Percentiles rank a stretch among this genome's conserved stretches.
Conservation (phyloP, 2,888 invertebrate genomes). For the Saturnia pavonia region DNA sequence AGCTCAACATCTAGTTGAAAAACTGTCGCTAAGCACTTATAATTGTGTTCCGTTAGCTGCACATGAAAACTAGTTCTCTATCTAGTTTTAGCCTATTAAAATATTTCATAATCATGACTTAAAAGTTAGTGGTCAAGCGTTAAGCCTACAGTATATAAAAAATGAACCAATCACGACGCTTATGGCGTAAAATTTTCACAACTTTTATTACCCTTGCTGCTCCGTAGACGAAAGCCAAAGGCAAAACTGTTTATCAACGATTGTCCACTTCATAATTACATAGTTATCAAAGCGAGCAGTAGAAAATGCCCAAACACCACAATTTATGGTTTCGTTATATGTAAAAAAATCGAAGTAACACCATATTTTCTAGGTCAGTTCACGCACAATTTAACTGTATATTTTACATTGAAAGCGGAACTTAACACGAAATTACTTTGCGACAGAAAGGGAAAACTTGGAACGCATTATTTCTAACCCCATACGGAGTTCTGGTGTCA, state of each 20-base stretch:
- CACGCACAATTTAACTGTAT: constrained; percentile 8
- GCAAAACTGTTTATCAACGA: background rate
- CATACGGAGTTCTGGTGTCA: too few relatives aligned
- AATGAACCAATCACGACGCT: background rate
- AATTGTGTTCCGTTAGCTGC: background rate
- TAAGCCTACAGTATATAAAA: too few relatives aligned
- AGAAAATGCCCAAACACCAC: background rate
- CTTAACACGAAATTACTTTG: background rate
- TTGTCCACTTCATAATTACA: background rate
- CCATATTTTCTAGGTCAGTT: background rate
- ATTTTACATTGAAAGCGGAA: constrained; percentile 14
- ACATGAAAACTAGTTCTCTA: too few relatives aligned
- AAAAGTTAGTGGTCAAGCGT: too few relatives aligned
- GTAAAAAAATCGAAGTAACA: background rate
- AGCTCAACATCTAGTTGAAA: too few relatives aligned
- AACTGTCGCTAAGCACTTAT: too few relatives aligned
- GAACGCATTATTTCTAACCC: background rate
- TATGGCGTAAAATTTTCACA: background rate
- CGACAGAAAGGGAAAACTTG: background rate
- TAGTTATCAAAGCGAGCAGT: background rate
- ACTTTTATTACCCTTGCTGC: background rate
- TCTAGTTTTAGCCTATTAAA: too few relatives aligned
- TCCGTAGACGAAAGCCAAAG: background rate
- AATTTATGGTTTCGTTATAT: background rate
- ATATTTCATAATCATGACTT: too few relatives aligned